Percentiles rank a stretch among this genome's conserved stretches.
Conservation (phyloP, 2,797 vertebrate species). For the Sebastes minor region DNA sequence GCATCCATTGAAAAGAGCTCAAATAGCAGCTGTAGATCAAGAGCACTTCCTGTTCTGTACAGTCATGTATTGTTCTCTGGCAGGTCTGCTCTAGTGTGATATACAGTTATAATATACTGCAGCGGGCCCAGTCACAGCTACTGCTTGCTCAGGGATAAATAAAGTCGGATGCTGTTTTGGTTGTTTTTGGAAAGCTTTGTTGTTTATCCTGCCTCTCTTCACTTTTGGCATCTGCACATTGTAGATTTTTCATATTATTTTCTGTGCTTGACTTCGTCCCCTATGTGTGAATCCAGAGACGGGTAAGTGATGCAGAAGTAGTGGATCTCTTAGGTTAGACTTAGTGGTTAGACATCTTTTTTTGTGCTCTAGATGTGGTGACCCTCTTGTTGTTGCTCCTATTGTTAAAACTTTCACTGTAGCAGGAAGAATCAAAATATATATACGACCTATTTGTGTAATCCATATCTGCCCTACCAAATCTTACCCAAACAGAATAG, state of each 20-base stretch:
- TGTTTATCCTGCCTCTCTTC: conserved; percentile 37
- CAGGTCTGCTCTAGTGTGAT: conserved; percentile 49
- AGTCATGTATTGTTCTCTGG: conserved; percentile 65
- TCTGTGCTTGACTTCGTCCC: conserved; percentile 54
- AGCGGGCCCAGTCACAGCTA: conserved; percentile 41
- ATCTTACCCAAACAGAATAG: background rate
- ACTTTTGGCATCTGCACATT: conserved; percentile 21
- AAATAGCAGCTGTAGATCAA: conserved; percentile 54
- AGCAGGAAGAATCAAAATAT: background rate
- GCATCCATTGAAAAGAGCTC: conserved; percentile 53
- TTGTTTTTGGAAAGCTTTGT: conserved; percentile 19
- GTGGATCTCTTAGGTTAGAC: conserved; percentile 1
- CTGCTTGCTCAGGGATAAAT: conserved; percentile 52
- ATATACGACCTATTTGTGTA: background rate
- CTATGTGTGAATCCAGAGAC: conserved; percentile 58
- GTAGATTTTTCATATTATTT: conserved; percentile 43
- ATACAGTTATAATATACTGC: conserved; percentile 55
- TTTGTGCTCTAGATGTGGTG: conserved; percentile 9
- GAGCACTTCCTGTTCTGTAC: conserved; percentile 49
- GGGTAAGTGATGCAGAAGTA: conserved; percentile 60
- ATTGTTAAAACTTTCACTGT: background rate
- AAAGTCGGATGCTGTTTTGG: conserved; percentile 35
- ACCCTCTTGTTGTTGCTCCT: background rate
- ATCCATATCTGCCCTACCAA: background rate
- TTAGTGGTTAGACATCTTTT: background rate